These are phyloP conservation scores for Lasioglossum leucozonium DNA, from an alignment of 2,888 invertebrate genomes.

Conservation along the genomic window DNA sequence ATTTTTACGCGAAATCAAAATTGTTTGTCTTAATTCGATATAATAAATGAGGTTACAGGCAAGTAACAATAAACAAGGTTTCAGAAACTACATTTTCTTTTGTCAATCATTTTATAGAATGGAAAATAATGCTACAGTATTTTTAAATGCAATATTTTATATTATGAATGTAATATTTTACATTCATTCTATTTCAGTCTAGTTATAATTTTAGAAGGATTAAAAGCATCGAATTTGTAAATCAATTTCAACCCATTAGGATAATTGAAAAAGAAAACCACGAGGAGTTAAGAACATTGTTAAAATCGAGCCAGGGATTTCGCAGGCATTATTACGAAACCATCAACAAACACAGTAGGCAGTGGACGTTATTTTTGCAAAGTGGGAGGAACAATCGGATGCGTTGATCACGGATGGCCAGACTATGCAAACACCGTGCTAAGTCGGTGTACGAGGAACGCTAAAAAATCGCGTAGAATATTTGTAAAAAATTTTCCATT, in stretches of 20 bases:
- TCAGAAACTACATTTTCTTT: too few species aligned
- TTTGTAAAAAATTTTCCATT: constrained; percentile 40
- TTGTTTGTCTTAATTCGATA: neutral
- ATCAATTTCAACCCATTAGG: too few species aligned
- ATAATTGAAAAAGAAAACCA: neutral
- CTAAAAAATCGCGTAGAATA: constrained; percentile 17
- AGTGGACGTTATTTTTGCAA: neutral
- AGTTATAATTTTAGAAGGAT: too few species aligned
- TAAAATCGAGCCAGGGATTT: neutral
- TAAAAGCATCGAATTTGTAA: too few species aligned
- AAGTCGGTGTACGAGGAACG: neutral
- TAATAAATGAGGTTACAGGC: too few species aligned
- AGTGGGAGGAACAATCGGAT: neutral
- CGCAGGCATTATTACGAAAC: neutral
- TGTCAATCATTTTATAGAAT: too few species aligned
- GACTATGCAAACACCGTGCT: neutral
- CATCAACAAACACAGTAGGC: neutral
- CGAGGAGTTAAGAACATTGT: neutral
- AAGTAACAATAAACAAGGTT: too few species aligned
- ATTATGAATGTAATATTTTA: too few species aligned
- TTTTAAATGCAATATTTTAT: too few species aligned
- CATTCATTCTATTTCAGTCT: too few species aligned
- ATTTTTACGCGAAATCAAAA: neutral
- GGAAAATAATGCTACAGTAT: too few species aligned
- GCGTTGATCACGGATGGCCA: neutral